phyloP scores from a whole-genome alignment of 2,113 vertebrate species.

The Sinocyclocheilus rhinocerous region DNA sequence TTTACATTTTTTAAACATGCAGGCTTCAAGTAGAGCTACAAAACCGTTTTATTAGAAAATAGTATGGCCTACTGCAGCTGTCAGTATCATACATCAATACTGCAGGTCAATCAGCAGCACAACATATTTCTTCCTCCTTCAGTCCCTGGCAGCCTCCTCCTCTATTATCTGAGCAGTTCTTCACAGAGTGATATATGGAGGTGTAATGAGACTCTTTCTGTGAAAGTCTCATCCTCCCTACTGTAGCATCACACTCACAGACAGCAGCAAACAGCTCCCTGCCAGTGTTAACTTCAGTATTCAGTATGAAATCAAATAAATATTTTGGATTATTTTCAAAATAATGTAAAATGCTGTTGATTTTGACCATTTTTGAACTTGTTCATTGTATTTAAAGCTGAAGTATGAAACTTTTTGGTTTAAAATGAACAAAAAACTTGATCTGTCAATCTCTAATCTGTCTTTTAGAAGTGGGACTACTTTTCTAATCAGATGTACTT shows the following conservation, averaged over 20 bases:
- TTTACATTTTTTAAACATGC: not conserved
- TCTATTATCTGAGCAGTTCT: constrained; percentile 65
- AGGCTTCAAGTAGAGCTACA: not conserved
- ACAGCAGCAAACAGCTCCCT: constrained; percentile 13
- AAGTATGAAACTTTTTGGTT: not conserved
- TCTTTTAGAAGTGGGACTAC: not conserved
- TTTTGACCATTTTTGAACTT: not conserved
- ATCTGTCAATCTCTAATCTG: not conserved
- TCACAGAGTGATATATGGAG: constrained; percentile 60
- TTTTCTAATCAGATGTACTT: not conserved
- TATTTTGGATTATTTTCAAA: not conserved
- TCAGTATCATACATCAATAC: not conserved
- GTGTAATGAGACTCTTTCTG: constrained; percentile 69
- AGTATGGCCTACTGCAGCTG: not conserved
- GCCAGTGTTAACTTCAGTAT: not conserved
- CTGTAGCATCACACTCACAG: constrained; percentile 63
- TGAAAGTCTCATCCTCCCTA: constrained; percentile 71
- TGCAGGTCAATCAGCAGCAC: constrained; percentile 14
- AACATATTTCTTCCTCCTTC: not conserved
- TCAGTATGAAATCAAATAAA: not conserved
- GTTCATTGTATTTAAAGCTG: not conserved
- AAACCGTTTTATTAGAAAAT: not conserved
- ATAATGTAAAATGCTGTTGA: not conserved
- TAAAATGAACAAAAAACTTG: not conserved
- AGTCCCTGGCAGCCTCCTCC: constrained; percentile 33